Conservation (phyloP, 2,888 invertebrate species). For the Sisyra terminalis region DNA sequence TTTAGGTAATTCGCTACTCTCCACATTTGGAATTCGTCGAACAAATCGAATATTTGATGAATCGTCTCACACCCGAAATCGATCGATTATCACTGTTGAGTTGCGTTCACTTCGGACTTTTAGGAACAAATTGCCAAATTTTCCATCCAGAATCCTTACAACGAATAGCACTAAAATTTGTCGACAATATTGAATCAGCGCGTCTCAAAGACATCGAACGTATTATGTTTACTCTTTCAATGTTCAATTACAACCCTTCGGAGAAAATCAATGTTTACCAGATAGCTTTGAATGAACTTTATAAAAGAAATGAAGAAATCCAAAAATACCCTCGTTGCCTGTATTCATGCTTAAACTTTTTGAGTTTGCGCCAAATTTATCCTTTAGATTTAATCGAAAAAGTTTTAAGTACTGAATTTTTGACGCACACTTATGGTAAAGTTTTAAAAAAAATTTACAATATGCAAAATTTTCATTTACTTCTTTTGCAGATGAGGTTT, state of each 20-base stretch:
- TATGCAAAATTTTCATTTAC: background rate
- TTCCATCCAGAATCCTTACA: constrained; percentile 29
- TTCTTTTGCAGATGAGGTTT: background rate
- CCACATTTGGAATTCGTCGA: constrained; percentile 26
- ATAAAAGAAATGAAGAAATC: constrained; percentile 37
- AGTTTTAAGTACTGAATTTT: constrained; percentile 38
- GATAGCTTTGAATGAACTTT: constrained; percentile 30
- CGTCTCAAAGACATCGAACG: constrained; percentile 65
- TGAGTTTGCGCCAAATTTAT: constrained; percentile 36
- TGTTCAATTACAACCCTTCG: constrained; percentile 39
- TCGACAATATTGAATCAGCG: constrained; percentile 27
- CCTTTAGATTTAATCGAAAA: constrained; percentile 40
- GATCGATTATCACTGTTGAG: constrained; percentile 40
- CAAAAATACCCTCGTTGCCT: constrained; percentile 38
- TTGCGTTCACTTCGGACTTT: constrained; percentile 46
- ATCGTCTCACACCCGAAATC: constrained; percentile 34
- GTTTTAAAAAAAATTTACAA: constrained; percentile 15
- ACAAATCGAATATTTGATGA: constrained; percentile 32
- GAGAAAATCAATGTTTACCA: constrained; percentile 30
- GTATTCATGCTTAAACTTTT: constrained; percentile 40
- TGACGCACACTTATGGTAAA: constrained; percentile 36
- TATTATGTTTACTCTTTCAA: constrained; percentile 39
- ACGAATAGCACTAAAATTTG: constrained; percentile 34
- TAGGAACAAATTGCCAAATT: constrained; percentile 35
- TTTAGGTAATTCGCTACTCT: constrained; percentile 38